Evolutionary conservation across 2,797 vertebrate species (phyloP).

Genomic region (Meriones psammophilus): DNA sequence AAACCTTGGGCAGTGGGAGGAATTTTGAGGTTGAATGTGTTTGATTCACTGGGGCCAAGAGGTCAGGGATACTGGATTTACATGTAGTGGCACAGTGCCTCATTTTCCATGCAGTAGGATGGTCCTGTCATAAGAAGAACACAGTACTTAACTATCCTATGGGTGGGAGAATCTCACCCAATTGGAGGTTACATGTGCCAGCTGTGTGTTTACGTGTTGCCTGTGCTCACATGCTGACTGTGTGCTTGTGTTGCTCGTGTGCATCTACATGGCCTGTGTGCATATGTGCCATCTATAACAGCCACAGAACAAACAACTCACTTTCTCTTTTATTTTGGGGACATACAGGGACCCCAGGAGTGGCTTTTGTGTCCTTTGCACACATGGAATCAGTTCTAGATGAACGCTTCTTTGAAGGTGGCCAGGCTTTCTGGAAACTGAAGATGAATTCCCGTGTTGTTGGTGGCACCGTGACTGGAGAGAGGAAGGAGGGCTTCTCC

Average conservation of each 20-base stretch:
- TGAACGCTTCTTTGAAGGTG: conserved; percentile 75
- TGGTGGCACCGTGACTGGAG: conserved; percentile 88
- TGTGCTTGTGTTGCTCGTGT: not conserved
- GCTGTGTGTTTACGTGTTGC: not conserved
- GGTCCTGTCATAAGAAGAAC: too few relatives aligned
- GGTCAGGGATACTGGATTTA: too few relatives aligned
- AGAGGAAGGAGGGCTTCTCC: conserved; percentile 85
- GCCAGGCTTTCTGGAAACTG: conserved; percentile 49
- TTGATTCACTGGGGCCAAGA: too few relatives aligned
- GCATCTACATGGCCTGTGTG: not conserved
- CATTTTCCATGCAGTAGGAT: too few relatives aligned
- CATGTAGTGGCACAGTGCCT: too few relatives aligned
- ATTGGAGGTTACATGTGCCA: too few relatives aligned
- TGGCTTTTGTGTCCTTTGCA: conserved; percentile 87
- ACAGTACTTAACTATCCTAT: too few relatives aligned
- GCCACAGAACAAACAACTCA: not conserved
- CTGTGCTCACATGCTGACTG: not conserved
- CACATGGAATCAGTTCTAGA: conserved; percentile 84
- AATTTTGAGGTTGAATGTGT: too few relatives aligned
- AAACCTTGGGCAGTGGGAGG: too few relatives aligned
- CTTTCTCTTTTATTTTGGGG: not conserved
- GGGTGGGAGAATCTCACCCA: too few relatives aligned
- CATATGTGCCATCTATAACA: not conserved
- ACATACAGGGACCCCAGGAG: conserved; percentile 85
- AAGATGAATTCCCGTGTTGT: conserved; percentile 89